Percentiles rank a stretch among this genome's conserved stretches.
Conservation (phyloP, 2,888 invertebrate species). For the Microctonus hyperodae region DNA sequence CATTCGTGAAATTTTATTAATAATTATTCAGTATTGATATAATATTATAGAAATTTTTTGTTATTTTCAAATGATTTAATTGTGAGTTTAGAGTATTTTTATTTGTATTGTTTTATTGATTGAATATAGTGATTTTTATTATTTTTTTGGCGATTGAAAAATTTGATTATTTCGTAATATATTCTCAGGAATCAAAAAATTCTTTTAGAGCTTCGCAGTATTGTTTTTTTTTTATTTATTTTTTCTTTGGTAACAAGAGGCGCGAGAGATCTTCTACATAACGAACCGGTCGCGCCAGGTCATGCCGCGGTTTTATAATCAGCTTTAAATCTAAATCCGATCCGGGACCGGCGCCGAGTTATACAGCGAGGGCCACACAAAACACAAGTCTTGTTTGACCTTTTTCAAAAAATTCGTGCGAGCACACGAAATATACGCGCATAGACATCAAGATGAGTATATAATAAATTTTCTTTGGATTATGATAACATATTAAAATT, state of each 20-base stretch:
- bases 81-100: too few relatives aligned
- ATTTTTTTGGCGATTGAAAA: too few relatives aligned
- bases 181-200: background rate
- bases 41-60: too few relatives aligned
- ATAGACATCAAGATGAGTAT: background rate
- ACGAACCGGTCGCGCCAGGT: constrained; percentile 51
- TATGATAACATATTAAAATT: constrained; percentile 13
- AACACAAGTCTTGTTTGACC: constrained; percentile 45
- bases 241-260: constrained; percentile 23
- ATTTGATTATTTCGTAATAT: too few relatives aligned
- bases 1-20: background rate
- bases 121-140: too few relatives aligned
- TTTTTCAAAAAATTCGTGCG: constrained; percentile 45
- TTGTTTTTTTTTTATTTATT: background rate
- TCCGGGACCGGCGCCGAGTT: constrained; percentile 33
- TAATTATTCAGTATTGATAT: too few relatives aligned
- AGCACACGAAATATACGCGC: constrained; percentile 3
- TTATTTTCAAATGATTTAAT: too few relatives aligned
- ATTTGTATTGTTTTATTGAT: too few relatives aligned
- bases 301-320: constrained; percentile 46
- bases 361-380: constrained; percentile 7
- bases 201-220: background rate
- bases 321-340: constrained; percentile 49
- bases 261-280: constrained; percentile 40
- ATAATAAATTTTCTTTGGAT: too few relatives aligned